Evolutionary conservation across 2,113 vertebrate genomes (phyloP).

Genomic region (Xiphophorus maculatus): DNA sequence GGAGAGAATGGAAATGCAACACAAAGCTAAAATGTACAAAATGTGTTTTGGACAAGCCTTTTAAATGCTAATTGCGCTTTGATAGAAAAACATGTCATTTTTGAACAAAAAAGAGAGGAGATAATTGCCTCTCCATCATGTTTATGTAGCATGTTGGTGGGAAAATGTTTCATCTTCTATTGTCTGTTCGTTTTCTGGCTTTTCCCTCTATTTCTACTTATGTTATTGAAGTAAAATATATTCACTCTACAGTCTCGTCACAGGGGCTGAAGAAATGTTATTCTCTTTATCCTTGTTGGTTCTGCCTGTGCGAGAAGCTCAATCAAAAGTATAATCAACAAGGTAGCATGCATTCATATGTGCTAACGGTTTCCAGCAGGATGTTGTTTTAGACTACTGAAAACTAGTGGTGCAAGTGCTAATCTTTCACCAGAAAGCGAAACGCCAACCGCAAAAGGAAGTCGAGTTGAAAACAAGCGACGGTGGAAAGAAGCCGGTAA

Average conservation of each 20-base stretch:
- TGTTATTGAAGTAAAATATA: neutral
- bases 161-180: conserved; percentile 1
- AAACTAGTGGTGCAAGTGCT: conserved; percentile 28
- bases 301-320: no score
- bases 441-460: no score
- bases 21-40: conserved; percentile 4
- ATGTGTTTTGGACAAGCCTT: neutral
- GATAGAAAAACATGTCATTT: conserved; percentile 25
- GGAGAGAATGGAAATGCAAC: neutral
- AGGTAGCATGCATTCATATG: neutral
- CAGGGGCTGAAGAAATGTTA: no score
- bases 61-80: conserved; percentile 37
- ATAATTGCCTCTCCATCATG: neutral
- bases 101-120: conserved; percentile 7
- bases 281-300: no score
- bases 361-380: neutral
- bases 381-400: conserved; percentile 32
- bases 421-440: neutral
- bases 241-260: neutral
- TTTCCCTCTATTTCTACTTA: neutral
- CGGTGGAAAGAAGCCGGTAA: no score
- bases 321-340: no score
- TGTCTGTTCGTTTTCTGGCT: conserved; percentile 3
- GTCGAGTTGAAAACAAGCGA: no score
- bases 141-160: neutral